A percentile compares a stretch with the other conserved stretches of the same genome.
Evolutionary conservation across 2,888 invertebrate genomes (phyloP).

Genomic region (Laothoe populi): DNA sequence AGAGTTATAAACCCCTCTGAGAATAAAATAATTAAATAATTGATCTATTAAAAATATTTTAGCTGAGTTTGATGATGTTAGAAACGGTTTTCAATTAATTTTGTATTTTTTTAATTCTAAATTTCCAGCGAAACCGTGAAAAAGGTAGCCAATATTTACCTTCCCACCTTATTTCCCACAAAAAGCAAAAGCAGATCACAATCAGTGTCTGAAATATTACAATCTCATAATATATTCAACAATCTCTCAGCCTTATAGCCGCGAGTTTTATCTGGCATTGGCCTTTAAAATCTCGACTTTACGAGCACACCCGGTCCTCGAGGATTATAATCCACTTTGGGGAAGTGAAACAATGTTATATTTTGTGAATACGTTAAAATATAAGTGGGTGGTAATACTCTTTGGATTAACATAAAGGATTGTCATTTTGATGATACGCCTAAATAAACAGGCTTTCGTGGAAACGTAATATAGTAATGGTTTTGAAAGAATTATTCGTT

Average conservation of each 20-base stretch:
- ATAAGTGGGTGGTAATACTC: conserved; percentile 11
- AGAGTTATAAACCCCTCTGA: not conserved
- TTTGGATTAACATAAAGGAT: conserved; percentile 16
- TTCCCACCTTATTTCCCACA: not conserved
- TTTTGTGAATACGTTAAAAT: conserved; percentile 22
- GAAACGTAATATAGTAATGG: not conserved
- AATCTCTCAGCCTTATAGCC: conserved; percentile 16
- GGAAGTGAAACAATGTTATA: conserved; percentile 21
- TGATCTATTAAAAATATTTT: too few species aligned
- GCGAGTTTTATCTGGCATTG: conserved; percentile 15
- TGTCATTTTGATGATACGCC: not conserved
- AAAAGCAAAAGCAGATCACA: conserved; percentile 6
- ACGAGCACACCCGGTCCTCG: conserved; percentile 18
- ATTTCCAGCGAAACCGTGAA: not conserved
- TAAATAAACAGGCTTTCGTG: not conserved
- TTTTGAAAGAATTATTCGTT: not conserved
- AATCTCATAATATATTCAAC: conserved; percentile 18
- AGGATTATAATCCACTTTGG: conserved; percentile 27
- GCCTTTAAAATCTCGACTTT: conserved; percentile 29
- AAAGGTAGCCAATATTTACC: not conserved
- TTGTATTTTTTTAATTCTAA: not conserved
- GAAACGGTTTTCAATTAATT: not conserved
- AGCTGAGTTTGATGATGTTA: too few species aligned
- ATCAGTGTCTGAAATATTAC: not conserved
- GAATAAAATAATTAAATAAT: too few species aligned